Evolutionary conservation across 1,140 invertebrate genomes (phyloP).

Genomic region (Whitmania pigra): DNA sequence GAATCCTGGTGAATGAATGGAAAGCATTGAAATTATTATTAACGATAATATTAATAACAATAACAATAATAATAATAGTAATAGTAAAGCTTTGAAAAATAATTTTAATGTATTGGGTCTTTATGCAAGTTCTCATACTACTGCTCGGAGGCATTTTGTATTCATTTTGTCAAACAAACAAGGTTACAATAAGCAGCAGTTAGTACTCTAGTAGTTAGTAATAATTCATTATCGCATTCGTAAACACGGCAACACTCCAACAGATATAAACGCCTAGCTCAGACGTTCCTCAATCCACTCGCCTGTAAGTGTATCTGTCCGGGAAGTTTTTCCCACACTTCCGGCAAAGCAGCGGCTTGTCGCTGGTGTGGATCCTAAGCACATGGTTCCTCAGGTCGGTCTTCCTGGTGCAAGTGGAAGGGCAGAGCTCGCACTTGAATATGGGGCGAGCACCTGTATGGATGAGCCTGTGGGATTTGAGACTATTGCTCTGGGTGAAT

Average conservation of each 20-base stretch:
- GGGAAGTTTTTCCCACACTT: constrained; percentile 82
- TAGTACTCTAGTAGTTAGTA: background rate
- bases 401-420: constrained; percentile 88
- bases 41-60: constrained; percentile 24
- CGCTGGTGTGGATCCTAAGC: constrained; percentile 85
- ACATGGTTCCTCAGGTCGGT: constrained; percentile 90
- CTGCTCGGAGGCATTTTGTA: no score
- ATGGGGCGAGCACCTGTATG: constrained; percentile 89
- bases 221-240: background rate
- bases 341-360: constrained; percentile 79
- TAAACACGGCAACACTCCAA: background rate
- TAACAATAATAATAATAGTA: constrained; percentile 6
- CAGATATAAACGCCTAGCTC: background rate
- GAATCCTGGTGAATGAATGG: constrained; percentile 36
- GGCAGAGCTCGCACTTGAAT: constrained; percentile 85
- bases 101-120: background rate
- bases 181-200: background rate
- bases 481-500: constrained; percentile 89
- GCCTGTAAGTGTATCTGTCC: constrained; percentile 54
- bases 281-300: background rate
- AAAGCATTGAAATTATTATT: background rate
- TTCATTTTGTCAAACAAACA: background rate
- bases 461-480: constrained; percentile 67
- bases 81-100: background rate
- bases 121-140: no score